Conservation (phyloP, 2,113 vertebrate genomes). For the Cololabis saira region DNA sequence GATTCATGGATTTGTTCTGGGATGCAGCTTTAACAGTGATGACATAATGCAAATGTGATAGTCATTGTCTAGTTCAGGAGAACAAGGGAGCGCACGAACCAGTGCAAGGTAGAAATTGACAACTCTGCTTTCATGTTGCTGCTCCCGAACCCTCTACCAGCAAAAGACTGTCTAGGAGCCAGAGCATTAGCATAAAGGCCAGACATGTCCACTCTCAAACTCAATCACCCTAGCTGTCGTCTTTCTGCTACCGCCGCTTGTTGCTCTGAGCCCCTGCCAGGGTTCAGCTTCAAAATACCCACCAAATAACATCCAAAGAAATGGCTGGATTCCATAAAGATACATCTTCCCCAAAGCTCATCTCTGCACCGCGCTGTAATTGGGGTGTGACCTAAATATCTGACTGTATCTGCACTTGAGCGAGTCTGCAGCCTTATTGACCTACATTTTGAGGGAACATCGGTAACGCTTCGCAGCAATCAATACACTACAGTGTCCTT, state of each 20-base stretch:
- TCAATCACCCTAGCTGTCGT: slow-evolving; percentile 71
- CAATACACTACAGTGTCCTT: slow-evolving; percentile 58
- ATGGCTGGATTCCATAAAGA: slow-evolving; percentile 66
- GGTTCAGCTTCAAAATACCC: slow-evolving; percentile 55
- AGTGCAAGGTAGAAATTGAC: slow-evolving; percentile 8
- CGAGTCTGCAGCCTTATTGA: slow-evolving; percentile 77
- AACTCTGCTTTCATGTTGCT: slow-evolving; percentile 24
- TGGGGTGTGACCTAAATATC: slow-evolving; percentile 83
- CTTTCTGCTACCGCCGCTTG: slow-evolving; percentile 52
- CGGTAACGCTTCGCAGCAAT: slow-evolving; percentile 64
- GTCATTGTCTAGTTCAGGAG: background rate
- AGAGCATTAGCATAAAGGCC: slow-evolving; percentile 79
- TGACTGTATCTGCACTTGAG: slow-evolving; percentile 73
- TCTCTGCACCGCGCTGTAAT: slow-evolving; percentile 72
- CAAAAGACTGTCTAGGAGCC: slow-evolving; percentile 65
- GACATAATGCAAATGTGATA: slow-evolving; percentile 27
- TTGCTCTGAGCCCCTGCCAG: slow-evolving; percentile 57
- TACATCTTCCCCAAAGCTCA: slow-evolving; percentile 71
- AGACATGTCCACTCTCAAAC: slow-evolving; percentile 77
- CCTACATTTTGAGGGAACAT: slow-evolving; percentile 76
- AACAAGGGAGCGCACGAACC: slow-evolving; percentile 15
- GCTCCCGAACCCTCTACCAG: slow-evolving; percentile 38
- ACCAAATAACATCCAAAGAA: slow-evolving; percentile 69
- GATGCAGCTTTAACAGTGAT: slow-evolving; percentile 7
- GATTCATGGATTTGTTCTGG: slow-evolving; percentile 36